These are phyloP conservation scores for Chrysopa pallens DNA, from an alignment of 1,140 invertebrate species.

Conservation along the genomic window DNA sequence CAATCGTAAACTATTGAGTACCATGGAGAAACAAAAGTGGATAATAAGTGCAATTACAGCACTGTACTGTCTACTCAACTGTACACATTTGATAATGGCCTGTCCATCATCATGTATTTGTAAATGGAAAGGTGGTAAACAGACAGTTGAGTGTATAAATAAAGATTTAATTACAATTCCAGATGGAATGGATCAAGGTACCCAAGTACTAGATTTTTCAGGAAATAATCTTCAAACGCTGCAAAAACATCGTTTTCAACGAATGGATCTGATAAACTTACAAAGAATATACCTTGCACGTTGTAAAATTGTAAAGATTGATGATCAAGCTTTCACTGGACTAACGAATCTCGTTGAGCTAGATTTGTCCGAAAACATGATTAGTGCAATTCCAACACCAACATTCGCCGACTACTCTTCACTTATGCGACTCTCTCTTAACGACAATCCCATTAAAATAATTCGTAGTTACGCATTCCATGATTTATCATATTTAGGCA, in stretches of 20 bases:
- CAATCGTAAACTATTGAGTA: too few species aligned
- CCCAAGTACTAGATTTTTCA: constrained; percentile 72
- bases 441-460: constrained; percentile 57
- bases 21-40: too few species aligned
- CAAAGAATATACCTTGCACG: constrained; percentile 67
- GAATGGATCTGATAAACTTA: constrained; percentile 62
- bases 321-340: constrained; percentile 59
- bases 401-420: constrained; percentile 59
- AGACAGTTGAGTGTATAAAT: constrained; percentile 69
- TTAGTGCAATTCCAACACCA: constrained; percentile 54
- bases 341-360: constrained; percentile 76
- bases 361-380: constrained; percentile 65
- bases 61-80: too few species aligned
- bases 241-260: constrained; percentile 54
- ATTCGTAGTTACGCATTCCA: constrained; percentile 59
- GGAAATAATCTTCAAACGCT: constrained; percentile 63
- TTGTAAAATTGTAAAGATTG: constrained; percentile 57
- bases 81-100: constrained; percentile 16
- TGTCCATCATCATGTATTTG: constrained; percentile 65
- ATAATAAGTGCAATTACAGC: too few species aligned
- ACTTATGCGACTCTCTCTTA: constrained; percentile 63
- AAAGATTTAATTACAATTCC: constrained; percentile 58
- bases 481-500: constrained; percentile 51
- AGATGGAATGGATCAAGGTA: constrained; percentile 65
- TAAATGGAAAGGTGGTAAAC: constrained; percentile 84